These are phyloP conservation scores for Meghimatium bilineatum DNA, from an alignment of 2,888 invertebrate species.

Conservation along the genomic window DNA sequence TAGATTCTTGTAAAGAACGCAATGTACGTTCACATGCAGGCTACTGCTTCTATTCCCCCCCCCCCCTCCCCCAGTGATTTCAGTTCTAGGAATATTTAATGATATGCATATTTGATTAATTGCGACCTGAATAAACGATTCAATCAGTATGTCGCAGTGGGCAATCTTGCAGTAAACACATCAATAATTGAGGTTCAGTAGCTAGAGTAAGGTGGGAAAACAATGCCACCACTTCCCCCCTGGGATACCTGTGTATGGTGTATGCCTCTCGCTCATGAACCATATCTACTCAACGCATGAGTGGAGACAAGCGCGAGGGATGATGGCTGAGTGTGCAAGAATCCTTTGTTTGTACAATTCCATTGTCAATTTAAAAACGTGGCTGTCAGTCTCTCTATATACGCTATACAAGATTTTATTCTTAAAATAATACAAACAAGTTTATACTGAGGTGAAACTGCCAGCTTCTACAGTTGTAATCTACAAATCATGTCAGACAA, in stretches of 20 bases:
- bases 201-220: background rate
- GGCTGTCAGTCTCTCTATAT: too few species aligned
- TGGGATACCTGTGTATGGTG: background rate
- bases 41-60: too few species aligned
- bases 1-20: background rate
- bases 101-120: background rate
- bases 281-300: slow-evolving; percentile 28
- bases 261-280: slow-evolving; percentile 14
- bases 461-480: too few species aligned
- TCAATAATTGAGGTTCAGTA: background rate
- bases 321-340: background rate
- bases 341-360: background rate
- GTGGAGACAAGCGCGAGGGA: slow-evolving; percentile 4
- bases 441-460: too few species aligned
- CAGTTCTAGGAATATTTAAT: background rate
- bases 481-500: too few species aligned
- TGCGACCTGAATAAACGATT: background rate
- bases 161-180: background rate
- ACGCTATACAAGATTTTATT: too few species aligned
- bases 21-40: too few species aligned
- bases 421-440: too few species aligned
- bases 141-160: background rate
- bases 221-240: background rate
- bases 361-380: too few species aligned
- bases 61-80: background rate